phyloP scores from a whole-genome alignment of 2,797 vertebrate genomes.

The Mallotus villosus region DNA sequence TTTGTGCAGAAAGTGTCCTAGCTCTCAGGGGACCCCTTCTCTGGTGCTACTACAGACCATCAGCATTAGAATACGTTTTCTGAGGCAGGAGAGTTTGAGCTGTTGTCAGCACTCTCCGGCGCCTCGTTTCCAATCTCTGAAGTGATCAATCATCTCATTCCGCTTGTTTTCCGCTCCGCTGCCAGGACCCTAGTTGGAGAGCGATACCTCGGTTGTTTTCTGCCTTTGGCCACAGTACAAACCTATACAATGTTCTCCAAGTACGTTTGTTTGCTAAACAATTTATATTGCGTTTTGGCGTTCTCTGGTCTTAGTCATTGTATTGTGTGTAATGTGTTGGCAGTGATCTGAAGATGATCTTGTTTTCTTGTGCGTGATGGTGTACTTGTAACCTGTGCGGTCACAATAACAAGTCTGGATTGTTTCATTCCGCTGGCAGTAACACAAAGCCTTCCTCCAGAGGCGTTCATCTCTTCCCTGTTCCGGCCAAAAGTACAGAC shows the following conservation, averaged over 20 bases:
- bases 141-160: slow-evolving; percentile 69
- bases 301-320: slow-evolving; percentile 12
- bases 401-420: not conserved
- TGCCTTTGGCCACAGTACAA: slow-evolving; percentile 34
- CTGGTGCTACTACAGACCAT: slow-evolving; percentile 43
- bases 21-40: slow-evolving; percentile 55
- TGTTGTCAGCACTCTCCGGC: slow-evolving; percentile 67
- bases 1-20: slow-evolving; percentile 54
- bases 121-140: slow-evolving; percentile 66
- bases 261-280: slow-evolving; percentile 24
- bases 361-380: not conserved
- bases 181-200: slow-evolving; percentile 51
- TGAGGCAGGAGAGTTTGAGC: slow-evolving; percentile 54
- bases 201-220: slow-evolving; percentile 41
- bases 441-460: not conserved
- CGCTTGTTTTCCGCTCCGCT: slow-evolving; percentile 56
- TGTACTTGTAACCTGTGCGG: not conserved
- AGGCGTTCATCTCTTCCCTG: not conserved
- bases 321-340: slow-evolving; percentile 29
- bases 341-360: not conserved
- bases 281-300: slow-evolving; percentile 33
- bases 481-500: not conserved
- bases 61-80: slow-evolving; percentile 60
- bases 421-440: not conserved
- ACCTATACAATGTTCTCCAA: slow-evolving; percentile 30